Percentiles rank a stretch among this genome's conserved stretches.
These are phyloP conservation scores for Cardiocondyla obscurior DNA, from an alignment of 1,140 invertebrate genomes.

Conservation along the genomic window DNA sequence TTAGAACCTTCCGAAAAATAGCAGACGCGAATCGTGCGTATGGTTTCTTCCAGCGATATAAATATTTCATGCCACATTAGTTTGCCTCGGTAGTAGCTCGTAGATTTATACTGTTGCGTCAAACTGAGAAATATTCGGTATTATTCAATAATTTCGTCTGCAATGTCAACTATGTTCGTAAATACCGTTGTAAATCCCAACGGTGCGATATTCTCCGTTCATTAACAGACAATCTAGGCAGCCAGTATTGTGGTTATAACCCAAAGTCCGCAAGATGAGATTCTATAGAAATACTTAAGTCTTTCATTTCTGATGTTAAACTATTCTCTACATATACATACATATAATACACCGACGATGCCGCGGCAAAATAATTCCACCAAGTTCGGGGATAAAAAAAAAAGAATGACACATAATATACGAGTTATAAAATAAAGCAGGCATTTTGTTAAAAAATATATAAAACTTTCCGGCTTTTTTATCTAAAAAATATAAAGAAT, in stretches of 20 bases:
- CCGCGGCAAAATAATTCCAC: conserved; percentile 8
- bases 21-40: too few relatives aligned
- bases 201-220: conserved; percentile 23
- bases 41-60: too few relatives aligned
- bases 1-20: too few relatives aligned
- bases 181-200: conserved; percentile 46
- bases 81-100: neutral
- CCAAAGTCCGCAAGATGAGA: conserved; percentile 44
- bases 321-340: conserved; percentile 2
- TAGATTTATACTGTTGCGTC: conserved; percentile 3
- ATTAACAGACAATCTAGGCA: conserved; percentile 42
- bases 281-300: conserved; percentile 48
- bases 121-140: conserved; percentile 17
- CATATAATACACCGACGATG: too few relatives aligned
- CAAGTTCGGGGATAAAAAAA: neutral
- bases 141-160: conserved; percentile 40
- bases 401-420: too few relatives aligned
- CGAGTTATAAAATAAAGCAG: neutral
- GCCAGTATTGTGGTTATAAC: conserved; percentile 47
- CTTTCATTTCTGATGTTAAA: conserved; percentile 25
- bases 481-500: neutral
- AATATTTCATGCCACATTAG: neutral
- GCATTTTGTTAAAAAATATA: neutral
- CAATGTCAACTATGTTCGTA: conserved; percentile 23
- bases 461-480: neutral